Conservation (phyloP, 2,113 vertebrate species). For the Lampris megalopsis region DNA sequence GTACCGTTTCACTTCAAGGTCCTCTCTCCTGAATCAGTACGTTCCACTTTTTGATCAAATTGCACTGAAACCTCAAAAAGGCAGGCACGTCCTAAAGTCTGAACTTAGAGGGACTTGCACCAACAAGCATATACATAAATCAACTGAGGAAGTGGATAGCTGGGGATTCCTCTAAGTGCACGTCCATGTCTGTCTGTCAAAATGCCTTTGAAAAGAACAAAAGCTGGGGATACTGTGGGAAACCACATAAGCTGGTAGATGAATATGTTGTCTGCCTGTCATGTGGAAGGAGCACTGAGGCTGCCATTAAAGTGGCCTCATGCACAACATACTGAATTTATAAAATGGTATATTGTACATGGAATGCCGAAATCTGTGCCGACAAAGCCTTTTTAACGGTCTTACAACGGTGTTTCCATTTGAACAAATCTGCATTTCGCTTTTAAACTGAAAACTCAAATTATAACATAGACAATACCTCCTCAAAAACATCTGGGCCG, state of each 20-base stretch:
- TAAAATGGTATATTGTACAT: not conserved
- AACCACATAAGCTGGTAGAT: not conserved
- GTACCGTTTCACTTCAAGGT: no score
- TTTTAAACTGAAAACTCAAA: not conserved
- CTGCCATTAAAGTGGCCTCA: not conserved
- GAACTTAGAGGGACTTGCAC: not conserved
- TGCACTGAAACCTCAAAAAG: not conserved
- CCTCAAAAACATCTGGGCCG: not conserved
- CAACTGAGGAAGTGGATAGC: not conserved
- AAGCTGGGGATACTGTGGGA: not conserved
- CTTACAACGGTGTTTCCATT: conserved; percentile 11
- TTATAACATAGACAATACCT: not conserved
- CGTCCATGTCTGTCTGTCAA: conserved; percentile 21
- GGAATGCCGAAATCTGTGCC: not conserved
- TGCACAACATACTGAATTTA: not conserved
- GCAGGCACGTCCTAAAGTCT: not conserved
- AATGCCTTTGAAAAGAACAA: not conserved
- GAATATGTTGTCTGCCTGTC: conserved; percentile 11
- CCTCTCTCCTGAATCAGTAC: no score
- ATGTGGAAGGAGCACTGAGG: not conserved
- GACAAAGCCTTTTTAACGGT: conserved; percentile 12
- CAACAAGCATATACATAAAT: not conserved
- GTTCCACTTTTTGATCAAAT: no score
- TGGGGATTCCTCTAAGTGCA: conserved; percentile 30
- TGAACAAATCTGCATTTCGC: conserved; percentile 29